Percentiles rank a stretch among this genome's conserved stretches.
Evolutionary conservation across 2,888 invertebrate genomes (phyloP).

Genomic region (Sarcophaga subvicina): DNA sequence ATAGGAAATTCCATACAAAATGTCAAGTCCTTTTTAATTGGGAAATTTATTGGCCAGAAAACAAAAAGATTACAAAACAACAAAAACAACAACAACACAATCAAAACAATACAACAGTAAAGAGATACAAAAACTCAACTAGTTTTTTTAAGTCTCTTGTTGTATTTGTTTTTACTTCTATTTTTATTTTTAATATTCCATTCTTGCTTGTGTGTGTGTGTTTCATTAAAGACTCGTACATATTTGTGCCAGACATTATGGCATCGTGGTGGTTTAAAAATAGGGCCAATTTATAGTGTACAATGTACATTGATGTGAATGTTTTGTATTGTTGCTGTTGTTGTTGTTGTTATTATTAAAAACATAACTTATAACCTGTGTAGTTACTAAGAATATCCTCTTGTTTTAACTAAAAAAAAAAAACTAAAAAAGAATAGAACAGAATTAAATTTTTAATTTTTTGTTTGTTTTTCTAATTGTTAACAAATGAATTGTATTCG

Average conservation of each 20-base stretch:
- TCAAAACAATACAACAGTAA: constrained; percentile 19
- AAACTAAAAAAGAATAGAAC: constrained; percentile 22
- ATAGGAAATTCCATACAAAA: constrained; percentile 68
- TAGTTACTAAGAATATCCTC: constrained; percentile 45
- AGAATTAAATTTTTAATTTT: constrained; percentile 19
- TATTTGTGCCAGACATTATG: constrained; percentile 50
- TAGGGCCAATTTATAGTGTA: constrained; percentile 44
- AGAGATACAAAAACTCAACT: constrained; percentile 49
- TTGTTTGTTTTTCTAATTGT: constrained; percentile 55
- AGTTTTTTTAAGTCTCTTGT: constrained; percentile 1
- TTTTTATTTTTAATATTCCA: too few species aligned
- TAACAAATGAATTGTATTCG: constrained; percentile 60
- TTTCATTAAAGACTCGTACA: too few species aligned
- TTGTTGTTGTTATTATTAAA: constrained; percentile 4
- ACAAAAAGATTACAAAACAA: constrained; percentile 17
- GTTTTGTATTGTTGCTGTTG: constrained; percentile 10
- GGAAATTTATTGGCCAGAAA: constrained; percentile 77
- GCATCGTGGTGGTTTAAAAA: constrained; percentile 49
- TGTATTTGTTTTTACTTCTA: neutral
- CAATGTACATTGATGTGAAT: neutral
- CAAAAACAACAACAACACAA: neutral
- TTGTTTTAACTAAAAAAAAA: neutral
- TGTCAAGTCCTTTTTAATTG: constrained; percentile 79
- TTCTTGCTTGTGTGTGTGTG: too few species aligned
- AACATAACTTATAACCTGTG: constrained; percentile 23